Conservation (phyloP, 2,888 invertebrate genomes). For the Pyrgus malvae region DNA sequence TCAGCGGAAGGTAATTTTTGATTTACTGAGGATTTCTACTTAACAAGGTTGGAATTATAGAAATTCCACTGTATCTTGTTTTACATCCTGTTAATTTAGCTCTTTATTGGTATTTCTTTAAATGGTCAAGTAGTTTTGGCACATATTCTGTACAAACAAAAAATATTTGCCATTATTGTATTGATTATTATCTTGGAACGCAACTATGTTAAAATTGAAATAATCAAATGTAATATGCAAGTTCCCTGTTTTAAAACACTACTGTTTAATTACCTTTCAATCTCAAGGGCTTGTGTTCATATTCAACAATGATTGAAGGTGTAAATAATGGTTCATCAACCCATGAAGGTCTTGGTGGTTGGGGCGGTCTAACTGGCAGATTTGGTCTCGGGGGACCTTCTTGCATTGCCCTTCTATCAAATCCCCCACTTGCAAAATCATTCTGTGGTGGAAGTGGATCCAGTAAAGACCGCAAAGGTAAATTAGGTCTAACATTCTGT, state of each 20-base stretch:
- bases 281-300: slow-evolving; percentile 84
- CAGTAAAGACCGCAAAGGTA: slow-evolving; percentile 8
- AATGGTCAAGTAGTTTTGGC: no score
- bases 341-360: slow-evolving; percentile 50
- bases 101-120: no score
- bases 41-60: no score
- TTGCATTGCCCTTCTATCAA: slow-evolving; percentile 33
- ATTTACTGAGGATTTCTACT: no score
- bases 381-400: slow-evolving; percentile 20
- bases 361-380: not conserved
- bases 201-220: no score
- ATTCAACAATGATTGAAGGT: slow-evolving; percentile 85
- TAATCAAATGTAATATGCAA: no score
- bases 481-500: slow-evolving; percentile 37
- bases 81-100: no score
- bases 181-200: no score
- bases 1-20: no score
- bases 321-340: slow-evolving; percentile 73
- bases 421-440: slow-evolving; percentile 38
- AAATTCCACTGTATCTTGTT: no score
- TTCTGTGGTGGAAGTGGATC: slow-evolving; percentile 36
- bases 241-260: not conserved
- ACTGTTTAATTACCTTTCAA: slow-evolving; percentile 70
- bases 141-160: no score
- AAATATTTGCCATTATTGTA: no score